Base-by-base conservation (phyloP, 1,140 invertebrate genomes). In the Saxidomus purpurata region DNA sequence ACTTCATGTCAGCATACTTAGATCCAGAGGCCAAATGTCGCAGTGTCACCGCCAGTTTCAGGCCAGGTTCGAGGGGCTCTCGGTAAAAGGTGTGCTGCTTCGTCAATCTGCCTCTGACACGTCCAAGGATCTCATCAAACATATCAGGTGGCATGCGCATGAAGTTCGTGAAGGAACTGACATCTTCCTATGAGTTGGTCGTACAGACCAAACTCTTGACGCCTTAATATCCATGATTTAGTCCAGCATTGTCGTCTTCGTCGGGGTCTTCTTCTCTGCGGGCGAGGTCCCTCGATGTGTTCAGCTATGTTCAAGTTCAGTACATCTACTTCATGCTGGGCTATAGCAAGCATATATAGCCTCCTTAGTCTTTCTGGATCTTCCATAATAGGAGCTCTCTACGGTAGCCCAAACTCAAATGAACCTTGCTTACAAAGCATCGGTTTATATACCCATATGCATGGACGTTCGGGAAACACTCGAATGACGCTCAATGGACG, bases 41-140 rank as follows among this genome's bases (percentile, higher is more conserved):
- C 67, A 89, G 71, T 71, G 87, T 89, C 43, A 89, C 55, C 31
- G 82, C 88, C 49, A 89, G 82, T 55, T 89, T 90, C 81, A 86
- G 52, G 36, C 82, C 82, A 63, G 82, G 74, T 63, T 79, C 83
- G 61, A 79, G 83, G 55, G 83, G 69, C n/a, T 63, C 71, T 80
- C 83, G 34, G 89, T 79, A 90, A 38, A 67, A 63, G 71, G 89
- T 90, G 74, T 90, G 52, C 89, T 90, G 89, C 83, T 79, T 90
- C 40, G 83, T 90, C 59, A 90, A 36, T 71, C 89, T 86, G 86
- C 52, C 6, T 36, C 80, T 63, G 80, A 80, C 77, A 80, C 43
- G 77, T 55, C 49, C 77, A 80, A 80, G 77, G 47, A 80, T 80
- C 77, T 55, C 77, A 80, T 49, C 77, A 80, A 80, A 80, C 47